Evolutionary conservation across 2,113 vertebrate species (phyloP).

Genomic region (Eretmochelys imbricata): DNA sequence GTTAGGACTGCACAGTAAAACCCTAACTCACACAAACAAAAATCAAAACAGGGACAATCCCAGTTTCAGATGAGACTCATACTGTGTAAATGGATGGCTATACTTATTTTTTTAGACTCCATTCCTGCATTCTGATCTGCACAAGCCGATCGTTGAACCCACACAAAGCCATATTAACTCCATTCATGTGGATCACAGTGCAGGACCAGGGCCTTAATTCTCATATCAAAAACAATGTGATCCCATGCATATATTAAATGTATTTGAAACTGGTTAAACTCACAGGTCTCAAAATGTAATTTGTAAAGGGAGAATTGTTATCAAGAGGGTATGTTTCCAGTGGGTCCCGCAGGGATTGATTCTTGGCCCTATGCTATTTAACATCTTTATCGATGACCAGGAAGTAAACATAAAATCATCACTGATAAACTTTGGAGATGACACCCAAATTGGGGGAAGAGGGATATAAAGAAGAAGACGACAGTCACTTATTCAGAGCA

Average conservation of each 20-base stretch:
- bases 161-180: neutral
- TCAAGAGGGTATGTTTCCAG: neutral
- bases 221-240: neutral
- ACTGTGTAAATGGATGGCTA: fast-evolving
- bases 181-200: neutral
- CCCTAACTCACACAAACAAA: neutral
- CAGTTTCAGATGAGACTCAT: neutral
- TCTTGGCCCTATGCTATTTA: neutral
- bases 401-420: neutral
- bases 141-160: neutral
- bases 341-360: neutral
- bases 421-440: neutral
- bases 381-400: neutral
- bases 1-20: neutral
- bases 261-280: neutral
- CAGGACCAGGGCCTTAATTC: neutral
- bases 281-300: neutral
- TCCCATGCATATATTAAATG: neutral
- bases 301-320: neutral
- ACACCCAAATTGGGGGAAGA: neutral
- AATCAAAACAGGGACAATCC: neutral
- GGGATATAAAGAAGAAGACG: neutral
- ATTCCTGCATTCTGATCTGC: neutral
- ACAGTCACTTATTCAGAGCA: neutral
- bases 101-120: neutral